These are phyloP conservation scores for Epicauta chinensis DNA, from an alignment of 1,140 invertebrate species.

Conservation along the genomic window DNA sequence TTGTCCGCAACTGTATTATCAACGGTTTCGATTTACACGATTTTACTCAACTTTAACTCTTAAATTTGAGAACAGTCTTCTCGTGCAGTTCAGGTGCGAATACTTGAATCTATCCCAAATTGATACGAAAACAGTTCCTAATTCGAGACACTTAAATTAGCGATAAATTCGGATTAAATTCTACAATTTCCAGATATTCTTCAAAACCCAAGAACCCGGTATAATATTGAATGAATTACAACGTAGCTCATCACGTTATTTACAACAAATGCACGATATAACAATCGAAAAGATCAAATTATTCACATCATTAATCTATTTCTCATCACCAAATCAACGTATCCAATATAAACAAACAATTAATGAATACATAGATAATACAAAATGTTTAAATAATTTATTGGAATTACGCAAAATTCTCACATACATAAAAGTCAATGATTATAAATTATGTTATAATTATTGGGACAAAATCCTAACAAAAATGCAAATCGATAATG, in stretches of 20 bases:
- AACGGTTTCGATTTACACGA: too few relatives aligned
- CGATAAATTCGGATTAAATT: too few relatives aligned
- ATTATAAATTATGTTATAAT: slow-evolving; percentile 39
- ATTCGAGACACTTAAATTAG: too few relatives aligned
- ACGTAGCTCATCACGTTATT: slow-evolving; percentile 28
- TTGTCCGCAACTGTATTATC: too few relatives aligned
- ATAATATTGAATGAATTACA: slow-evolving; percentile 32
- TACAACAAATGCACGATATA: slow-evolving; percentile 30
- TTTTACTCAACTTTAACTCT: too few relatives aligned
- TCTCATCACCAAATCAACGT: slow-evolving; percentile 37
- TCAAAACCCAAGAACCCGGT: slow-evolving; percentile 38
- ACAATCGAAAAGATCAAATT: slow-evolving; percentile 24
- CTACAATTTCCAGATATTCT: slow-evolving; percentile 32
- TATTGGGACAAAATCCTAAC: slow-evolving; percentile 42
- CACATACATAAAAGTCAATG: slow-evolving; percentile 43
- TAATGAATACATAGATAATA: slow-evolving; percentile 31
- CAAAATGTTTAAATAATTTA: slow-evolving; percentile 24
- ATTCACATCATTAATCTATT: slow-evolving; percentile 28
- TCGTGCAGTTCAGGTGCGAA: too few relatives aligned
- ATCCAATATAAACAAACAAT: slow-evolving; percentile 34
- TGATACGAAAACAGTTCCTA: too few relatives aligned
- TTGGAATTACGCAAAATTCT: slow-evolving; percentile 40
- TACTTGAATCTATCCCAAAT: too few relatives aligned
- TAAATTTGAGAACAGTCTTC: too few relatives aligned
- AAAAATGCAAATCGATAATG: slow-evolving; percentile 29